phyloP scores from a whole-genome alignment of 2,888 invertebrate genomes.

The Microplitis manilae region DNA sequence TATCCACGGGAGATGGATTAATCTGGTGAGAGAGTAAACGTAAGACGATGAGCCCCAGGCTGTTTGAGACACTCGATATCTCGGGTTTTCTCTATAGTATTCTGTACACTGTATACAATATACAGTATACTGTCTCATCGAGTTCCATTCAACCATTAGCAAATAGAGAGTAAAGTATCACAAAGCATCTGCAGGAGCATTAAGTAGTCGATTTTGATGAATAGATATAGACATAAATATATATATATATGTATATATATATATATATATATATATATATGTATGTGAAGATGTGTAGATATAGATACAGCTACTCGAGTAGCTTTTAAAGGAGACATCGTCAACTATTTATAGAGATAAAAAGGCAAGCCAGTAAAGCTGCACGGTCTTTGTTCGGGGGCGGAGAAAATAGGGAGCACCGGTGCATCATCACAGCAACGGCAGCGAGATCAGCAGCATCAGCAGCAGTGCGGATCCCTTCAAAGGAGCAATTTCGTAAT shows the following conservation, averaged over 20 bases:
- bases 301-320: no score
- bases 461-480: conserved; percentile 45
- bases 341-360: background rate
- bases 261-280: background rate
- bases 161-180: background rate
- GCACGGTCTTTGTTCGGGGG: conserved; percentile 13
- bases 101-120: background rate
- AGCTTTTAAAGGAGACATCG: conserved; percentile 4
- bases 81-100: background rate
- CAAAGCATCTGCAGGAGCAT: background rate
- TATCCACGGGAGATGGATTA: conserved; percentile 45
- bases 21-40: conserved; percentile 23
- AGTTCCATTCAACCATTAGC: background rate
- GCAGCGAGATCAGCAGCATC: background rate
- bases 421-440: background rate
- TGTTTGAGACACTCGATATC: conserved; percentile 24
- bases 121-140: background rate
- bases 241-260: background rate
- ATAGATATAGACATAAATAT: background rate
- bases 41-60: background rate
- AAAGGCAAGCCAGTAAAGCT: background rate
- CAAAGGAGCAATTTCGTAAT: conserved; percentile 71
- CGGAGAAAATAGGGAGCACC: conserved; percentile 15
- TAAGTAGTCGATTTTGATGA: background rate
- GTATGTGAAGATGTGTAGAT: no score